Evolutionary conservation across 2,797 vertebrate genomes (phyloP), one percentile per base, ranked within the genome.

Genomic region (Mycteria americana): DNA sequence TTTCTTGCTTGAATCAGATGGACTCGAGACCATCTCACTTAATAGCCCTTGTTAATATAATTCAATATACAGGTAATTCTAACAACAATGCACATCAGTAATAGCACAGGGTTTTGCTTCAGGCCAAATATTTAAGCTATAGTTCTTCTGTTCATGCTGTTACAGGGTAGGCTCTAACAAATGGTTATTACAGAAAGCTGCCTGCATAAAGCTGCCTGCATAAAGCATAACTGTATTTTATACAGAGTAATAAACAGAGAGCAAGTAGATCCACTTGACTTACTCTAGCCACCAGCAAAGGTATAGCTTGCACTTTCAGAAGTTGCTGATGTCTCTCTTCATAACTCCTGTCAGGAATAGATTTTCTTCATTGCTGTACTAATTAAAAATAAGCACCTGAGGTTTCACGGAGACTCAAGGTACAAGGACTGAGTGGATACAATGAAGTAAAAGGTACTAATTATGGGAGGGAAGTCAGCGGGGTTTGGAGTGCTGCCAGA

Each of bases 401-500:
- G 62, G 79, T 80, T 77, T 65, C 63, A n/a, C 1, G 2, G 83
- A 45, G 70, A 18, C 54, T 50, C 19, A 5, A 11, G 46, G 79
- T 60, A 62, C 88, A 77, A 56, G 86, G 74, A 21, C 84, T 46
- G 77, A 57, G 54, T 30, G 70, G 46, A 51, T 53, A 35, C 57
- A 73, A 50, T n/a, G 60, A 56, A 88, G 39, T 46, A 41, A 83
- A 96, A 84, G 37, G 72, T 43, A 54, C 82, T 94, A 84, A 93
- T 89, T 86, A 82, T 2, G 0, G 80, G 67, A 76, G 84, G 33
- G 33, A 53, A 91, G 62, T 48, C 82, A 69, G 59, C 5, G 4
- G 72, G 85, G 11, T n/a, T 64, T 80, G 89, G 74, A 63, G 75
- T 8, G 31, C 72, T 91, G 95, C 93, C 92, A 92, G 86, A 78